phyloP scores from a whole-genome alignment of 2,888 invertebrate genomes.

The Galerucella calmariensis region DNA sequence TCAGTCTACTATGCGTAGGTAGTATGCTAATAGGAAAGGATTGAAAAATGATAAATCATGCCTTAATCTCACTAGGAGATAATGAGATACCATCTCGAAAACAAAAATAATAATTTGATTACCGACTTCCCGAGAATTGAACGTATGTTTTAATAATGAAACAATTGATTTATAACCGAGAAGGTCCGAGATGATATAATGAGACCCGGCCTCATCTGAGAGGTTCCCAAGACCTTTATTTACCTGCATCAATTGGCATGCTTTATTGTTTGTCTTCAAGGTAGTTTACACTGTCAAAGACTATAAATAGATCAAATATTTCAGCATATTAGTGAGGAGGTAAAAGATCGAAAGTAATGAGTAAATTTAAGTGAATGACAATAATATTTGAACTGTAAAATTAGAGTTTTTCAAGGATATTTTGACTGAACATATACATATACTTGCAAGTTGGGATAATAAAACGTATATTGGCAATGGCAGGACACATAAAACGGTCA shows the following conservation, averaged over 20 bases:
- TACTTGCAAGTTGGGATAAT: no score
- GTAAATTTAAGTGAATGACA: no score
- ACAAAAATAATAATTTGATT: conserved; percentile 43
- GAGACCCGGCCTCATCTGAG: conserved; percentile 28
- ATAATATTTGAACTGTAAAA: no score
- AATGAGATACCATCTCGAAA: conserved; percentile 35
- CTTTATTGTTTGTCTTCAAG: conserved; percentile 22
- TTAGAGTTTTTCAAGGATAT: no score
- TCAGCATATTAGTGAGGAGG: no score
- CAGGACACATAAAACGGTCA: no score
- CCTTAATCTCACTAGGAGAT: conserved; percentile 36
- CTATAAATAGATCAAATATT: not conserved
- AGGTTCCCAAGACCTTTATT: conserved; percentile 35
- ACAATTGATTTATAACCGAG: conserved; percentile 41
- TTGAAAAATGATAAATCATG: conserved; percentile 40
- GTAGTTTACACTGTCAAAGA: not conserved
- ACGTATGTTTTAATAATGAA: conserved; percentile 39
- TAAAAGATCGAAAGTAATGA: no score
- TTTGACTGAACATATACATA: no score
- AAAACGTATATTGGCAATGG: no score
- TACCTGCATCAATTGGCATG: conserved; percentile 40
- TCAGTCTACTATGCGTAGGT: conserved; percentile 19
- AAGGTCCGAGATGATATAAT: conserved; percentile 41
- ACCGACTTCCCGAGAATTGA: conserved; percentile 33
- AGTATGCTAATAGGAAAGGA: conserved; percentile 31